Conservation (phyloP, 1,140 invertebrate genomes). For the Hermatobates lingyangjiaoensis region DNA sequence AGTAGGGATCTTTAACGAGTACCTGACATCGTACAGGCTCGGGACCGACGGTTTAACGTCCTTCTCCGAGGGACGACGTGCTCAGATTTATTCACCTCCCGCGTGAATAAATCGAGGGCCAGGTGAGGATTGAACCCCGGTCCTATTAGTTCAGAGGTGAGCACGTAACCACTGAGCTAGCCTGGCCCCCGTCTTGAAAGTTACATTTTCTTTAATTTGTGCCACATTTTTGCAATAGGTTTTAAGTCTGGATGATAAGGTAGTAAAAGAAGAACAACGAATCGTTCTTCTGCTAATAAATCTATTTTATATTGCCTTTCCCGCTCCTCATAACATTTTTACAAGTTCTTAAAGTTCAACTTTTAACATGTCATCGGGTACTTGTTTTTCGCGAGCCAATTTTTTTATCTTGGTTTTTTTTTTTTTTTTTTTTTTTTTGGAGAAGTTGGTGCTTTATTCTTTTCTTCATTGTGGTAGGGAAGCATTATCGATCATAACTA, state of each 20-base stretch:
- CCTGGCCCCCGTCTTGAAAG: no score
- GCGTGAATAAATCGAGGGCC: no score
- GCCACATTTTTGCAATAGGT: conserved; percentile 17
- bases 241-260: conserved; percentile 17
- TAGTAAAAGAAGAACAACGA: conserved; percentile 13
- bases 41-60: no score
- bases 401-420: conserved; percentile 19
- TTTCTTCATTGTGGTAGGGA: conserved; percentile 21
- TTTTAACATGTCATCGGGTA: conserved; percentile 8
- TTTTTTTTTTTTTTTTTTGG: conserved; percentile 12
- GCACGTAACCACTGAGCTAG: no score
- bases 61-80: no score
- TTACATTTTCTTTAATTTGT: conserved; percentile 9
- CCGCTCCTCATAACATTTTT: background rate
- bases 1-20: no score
- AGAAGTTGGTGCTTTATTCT: conserved; percentile 16
- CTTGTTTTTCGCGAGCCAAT: conserved; percentile 15
- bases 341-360: conserved; percentile 1
- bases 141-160: no score
- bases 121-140: no score
- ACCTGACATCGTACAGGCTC: no score
- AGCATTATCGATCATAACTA: conserved; percentile 24
- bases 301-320: conserved; percentile 2
- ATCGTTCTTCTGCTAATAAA: conserved; percentile 6
- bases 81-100: no score